phyloP scores from a whole-genome alignment of 1,140 invertebrate species.

The Lasioglossum baleicum region DNA sequence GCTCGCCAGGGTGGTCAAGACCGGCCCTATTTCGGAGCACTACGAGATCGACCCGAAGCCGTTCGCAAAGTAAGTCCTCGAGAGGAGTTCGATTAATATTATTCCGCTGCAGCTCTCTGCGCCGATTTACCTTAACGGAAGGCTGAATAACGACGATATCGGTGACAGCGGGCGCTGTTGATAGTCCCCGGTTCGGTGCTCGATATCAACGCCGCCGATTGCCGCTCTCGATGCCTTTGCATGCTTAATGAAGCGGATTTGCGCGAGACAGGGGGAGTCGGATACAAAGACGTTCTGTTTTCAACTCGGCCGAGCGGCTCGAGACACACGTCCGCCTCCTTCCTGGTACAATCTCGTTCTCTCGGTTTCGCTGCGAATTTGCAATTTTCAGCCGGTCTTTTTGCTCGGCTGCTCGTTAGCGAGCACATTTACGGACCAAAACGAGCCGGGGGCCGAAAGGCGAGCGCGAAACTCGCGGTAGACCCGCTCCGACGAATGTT shows the following conservation, averaged over 20 bases:
- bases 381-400: background rate
- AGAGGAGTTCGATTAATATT: background rate
- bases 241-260: conserved; percentile 62
- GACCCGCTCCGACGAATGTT: background rate
- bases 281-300: conserved; percentile 31
- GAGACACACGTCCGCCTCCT: background rate
- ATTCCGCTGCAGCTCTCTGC: no score
- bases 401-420: conserved; percentile 12
- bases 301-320: no score
- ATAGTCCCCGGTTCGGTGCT: conserved; percentile 37
- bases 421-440: background rate
- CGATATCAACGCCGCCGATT: conserved; percentile 47
- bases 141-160: conserved; percentile 39
- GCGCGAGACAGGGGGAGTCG: conserved; percentile 9
- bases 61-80: conserved; percentile 73
- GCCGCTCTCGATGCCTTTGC: conserved; percentile 40
- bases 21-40: conserved; percentile 75
- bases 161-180: conserved; percentile 35
- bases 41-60: conserved; percentile 78
- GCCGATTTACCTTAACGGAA: conserved; percentile 44
- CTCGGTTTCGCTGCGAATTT: conserved; percentile 13
- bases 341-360: background rate
- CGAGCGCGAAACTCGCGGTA: background rate
- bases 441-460: background rate
- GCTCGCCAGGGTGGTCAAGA: conserved; percentile 76